Evolutionary conservation across 2,113 vertebrate species (phyloP), one percentile per base, ranked within the genome.

Genomic region (Eira barbara): DNA sequence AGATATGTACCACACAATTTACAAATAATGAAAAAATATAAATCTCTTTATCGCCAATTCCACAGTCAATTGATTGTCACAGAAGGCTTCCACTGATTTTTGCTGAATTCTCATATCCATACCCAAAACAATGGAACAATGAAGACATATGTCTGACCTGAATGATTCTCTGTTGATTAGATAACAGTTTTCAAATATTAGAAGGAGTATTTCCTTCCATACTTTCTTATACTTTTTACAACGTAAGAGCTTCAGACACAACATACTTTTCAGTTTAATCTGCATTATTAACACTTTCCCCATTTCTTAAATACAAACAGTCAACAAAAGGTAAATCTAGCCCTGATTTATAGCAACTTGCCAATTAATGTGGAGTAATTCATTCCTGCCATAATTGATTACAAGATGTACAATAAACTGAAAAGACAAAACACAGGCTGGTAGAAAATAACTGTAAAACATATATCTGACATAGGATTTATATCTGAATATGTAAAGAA

Each of bases 401-500:
- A 87, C 34, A 82, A 94, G 49, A 81, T 57, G 25, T 47, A 55
- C 31, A 81, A 45, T 74, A 93, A 89, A 71, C 6, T 84, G 23
- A 80, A 85, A 89, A 89, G 49, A 83, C 18, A 83, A 94, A 74
- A 94, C 18, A 85, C 3, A 36, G 52, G 45, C 17, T 52, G 18
- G 15, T 59, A 78, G 39, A 91, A 88, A 95, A 87, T 42, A 87
- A 36, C 52, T 69, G 3, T 69, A 91, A 97, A 97, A 52, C 34
- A 76, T 59, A 7, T 45, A 93, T 67, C 31, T 82, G 31, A 57
- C 36, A 84, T 47, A 85, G 42, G 15, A 88, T 92, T 83, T 78
- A 76, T 49, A 78, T 52, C 10, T 69, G 45, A 92, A 95, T 67
- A 81, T 49, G 45, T 87, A 39, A 42, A 92, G 57, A 86, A 67